Base-by-base conservation (phyloP, 2,888 invertebrate species). In the Agonopterix subpropinquella region DNA sequence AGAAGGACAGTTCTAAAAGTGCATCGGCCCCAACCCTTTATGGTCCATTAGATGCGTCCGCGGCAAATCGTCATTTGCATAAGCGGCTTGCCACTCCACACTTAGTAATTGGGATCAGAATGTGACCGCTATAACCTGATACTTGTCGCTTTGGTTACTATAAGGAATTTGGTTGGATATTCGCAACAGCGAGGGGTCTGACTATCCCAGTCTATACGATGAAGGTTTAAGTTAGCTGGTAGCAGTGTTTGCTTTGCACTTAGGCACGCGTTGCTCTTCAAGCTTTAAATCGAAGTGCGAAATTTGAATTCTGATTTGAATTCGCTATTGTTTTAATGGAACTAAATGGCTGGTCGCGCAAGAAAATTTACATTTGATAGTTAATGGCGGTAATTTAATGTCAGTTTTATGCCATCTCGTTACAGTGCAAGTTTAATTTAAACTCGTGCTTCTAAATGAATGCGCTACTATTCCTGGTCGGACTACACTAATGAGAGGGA, bases 61-160 rank as follows among this genome's bases (percentile, higher is more conserved):
- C 84, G 81, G 77, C 77, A 79, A 81, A 79, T 80, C 81, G 77
- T 78, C 81, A 87, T 88, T 87, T 88, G 86, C 87, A 88, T 88
- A 88, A 88, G 82, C 87, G 86, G 86, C 85, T 86, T 81, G 79
- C 77, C 73, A 78, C 81, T 78, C 80, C 77, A 79, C 83, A 81
- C 83, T 77, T 77, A 76, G 85, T 87, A 86, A 85, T 87, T 86
- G 84, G 81, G 81, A 84, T 83, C 84, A 81, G 74, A 60, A 62
- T 67, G 65, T 64, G 71, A 65, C 87, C 80, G 77, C 58, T 66
- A 54, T 75, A 63, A 55, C 54, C 57, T 66, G 83, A 70, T 56
- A 74, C 65, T 48, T 53, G 56, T 49, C 44, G 39, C 37, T 46
- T 48, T 53, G 50, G 53, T 61, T 51, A 56, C 57, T 56, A 50